Base-by-base conservation (phyloP, 2,888 invertebrate genomes). In the Eupithecia pulchellata region DNA sequence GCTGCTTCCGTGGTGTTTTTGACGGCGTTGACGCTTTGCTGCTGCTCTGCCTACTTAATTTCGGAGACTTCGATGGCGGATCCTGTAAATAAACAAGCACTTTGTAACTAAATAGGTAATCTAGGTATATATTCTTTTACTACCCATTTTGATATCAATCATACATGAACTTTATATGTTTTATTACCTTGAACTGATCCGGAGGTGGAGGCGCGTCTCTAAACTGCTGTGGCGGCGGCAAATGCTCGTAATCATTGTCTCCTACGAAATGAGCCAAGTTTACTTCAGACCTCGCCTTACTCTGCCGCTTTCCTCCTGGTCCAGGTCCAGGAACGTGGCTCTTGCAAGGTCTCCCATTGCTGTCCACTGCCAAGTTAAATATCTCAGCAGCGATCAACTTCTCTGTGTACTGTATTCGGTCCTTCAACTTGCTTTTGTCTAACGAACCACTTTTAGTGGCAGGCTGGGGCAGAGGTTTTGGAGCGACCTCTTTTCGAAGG, bases 221-320 rank as follows among this genome's bases (percentile, higher is more conserved):
- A 83, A 98, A 98, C 89, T 97, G 97, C 83, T 97, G 97, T 1
- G 98, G 98, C 0, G 98, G 98, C 34, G 97, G 97, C 73, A 97
- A 95, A 82, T 97, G 96, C 79, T 97, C 97, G 82, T 97, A 96
- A 55, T 96, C 96, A 85, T 95, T 95, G 77, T 95, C 94, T 64
- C 93, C 93, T n/a, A 83, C 79, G 68, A 95, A 91, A 77, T 94
- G 95, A 47, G 95, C 93, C 32, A 96, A 88, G 81, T 96, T 94
- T 34, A 96, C 89, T 81, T 95, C 95, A 14, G 96, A 96, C 82
- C 92, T 95, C 2, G 96, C 95, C 84, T 95, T 96, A 69, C 84
- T 90, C 1, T 88, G 85, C 74, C 89, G 91, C 77, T 91, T 93
- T 73, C 91, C 78, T 29, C 87, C 83, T 20, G 81, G 79, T 3